Conservation (phyloP, 2,113 vertebrate species). For the Menura novaehollandiae region DNA sequence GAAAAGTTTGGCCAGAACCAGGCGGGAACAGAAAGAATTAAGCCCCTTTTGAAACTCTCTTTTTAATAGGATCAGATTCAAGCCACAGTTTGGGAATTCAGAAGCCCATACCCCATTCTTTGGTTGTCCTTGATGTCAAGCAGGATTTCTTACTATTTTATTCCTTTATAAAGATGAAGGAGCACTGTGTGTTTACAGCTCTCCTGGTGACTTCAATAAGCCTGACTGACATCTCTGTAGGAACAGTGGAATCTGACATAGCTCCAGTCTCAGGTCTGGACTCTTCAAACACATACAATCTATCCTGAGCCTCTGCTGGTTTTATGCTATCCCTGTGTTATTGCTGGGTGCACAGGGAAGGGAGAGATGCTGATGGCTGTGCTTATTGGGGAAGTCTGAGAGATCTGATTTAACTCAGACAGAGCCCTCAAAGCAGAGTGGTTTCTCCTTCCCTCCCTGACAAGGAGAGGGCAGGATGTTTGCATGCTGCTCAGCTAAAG, state of each 20-base stretch:
- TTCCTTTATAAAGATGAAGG: not conserved
- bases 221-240: not conserved
- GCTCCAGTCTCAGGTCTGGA: not conserved
- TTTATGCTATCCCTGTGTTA: not conserved
- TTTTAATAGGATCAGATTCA: not conserved
- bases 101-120: not conserved
- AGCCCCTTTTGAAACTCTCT: not conserved
- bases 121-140: not conserved
- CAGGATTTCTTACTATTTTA: not conserved
- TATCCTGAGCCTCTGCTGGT: not conserved
- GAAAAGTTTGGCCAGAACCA: not conserved
- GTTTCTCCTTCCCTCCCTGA: not conserved
- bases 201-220: not conserved
- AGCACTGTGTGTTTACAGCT: not conserved
- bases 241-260: not conserved
- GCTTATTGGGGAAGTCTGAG: not conserved
- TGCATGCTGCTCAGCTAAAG: not conserved
- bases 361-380: not conserved
- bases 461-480: not conserved
- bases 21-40: not conserved
- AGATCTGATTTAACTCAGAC: not conserved
- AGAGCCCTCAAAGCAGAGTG: not conserved
- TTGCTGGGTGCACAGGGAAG: not conserved
- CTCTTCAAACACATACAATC: not conserved
- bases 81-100: not conserved